Evolutionary conservation across 2,888 invertebrate species (phyloP).

Genomic region (Dorcus parallelipipedus): DNA sequence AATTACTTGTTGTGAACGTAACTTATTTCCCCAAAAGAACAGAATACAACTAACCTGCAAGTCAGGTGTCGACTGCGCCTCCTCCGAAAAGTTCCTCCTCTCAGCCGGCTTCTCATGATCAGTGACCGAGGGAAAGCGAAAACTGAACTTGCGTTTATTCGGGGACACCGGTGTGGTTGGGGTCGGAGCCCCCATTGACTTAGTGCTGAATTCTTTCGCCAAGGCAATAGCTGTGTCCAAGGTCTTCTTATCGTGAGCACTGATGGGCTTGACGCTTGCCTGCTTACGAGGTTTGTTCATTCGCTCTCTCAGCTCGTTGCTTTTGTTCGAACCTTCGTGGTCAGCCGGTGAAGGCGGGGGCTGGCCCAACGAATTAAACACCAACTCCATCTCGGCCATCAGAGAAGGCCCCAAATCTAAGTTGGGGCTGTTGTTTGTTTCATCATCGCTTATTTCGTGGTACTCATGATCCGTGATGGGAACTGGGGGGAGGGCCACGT

Average conservation of each 20-base stretch:
- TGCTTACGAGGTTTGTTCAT: slow-evolving; percentile 47
- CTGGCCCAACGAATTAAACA: slow-evolving; percentile 65
- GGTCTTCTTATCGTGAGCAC: slow-evolving; percentile 87
- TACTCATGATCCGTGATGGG: slow-evolving; percentile 64
- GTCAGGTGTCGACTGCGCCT: slow-evolving; percentile 80
- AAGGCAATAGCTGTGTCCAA: slow-evolving; percentile 90
- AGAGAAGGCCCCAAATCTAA: slow-evolving; percentile 85
- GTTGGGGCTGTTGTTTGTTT: slow-evolving; percentile 54
- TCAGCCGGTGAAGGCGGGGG: slow-evolving; percentile 34
- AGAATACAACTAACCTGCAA: slow-evolving; percentile 66
- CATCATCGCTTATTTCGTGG: slow-evolving; percentile 81
- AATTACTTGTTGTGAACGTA: too few species aligned
- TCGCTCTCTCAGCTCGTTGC: slow-evolving; percentile 64
- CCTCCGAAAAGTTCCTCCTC: slow-evolving; percentile 85
- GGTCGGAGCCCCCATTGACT: slow-evolving; percentile 46
- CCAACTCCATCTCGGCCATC: slow-evolving; percentile 85
- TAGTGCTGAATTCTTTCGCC: slow-evolving; percentile 67
- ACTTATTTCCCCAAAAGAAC: too few species aligned
- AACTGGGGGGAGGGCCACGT: slow-evolving; percentile 45
- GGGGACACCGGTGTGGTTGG: slow-evolving; percentile 61
- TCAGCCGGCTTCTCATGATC: slow-evolving; percentile 59
- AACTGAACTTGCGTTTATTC: slow-evolving; percentile 75
- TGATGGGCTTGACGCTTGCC: slow-evolving; percentile 82
- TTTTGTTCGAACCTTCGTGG: slow-evolving; percentile 60
- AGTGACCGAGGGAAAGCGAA: slow-evolving; percentile 62